Evolutionary conservation across 2,797 vertebrate genomes (phyloP).

Genomic region (Petrocephalus schoutedeni): DNA sequence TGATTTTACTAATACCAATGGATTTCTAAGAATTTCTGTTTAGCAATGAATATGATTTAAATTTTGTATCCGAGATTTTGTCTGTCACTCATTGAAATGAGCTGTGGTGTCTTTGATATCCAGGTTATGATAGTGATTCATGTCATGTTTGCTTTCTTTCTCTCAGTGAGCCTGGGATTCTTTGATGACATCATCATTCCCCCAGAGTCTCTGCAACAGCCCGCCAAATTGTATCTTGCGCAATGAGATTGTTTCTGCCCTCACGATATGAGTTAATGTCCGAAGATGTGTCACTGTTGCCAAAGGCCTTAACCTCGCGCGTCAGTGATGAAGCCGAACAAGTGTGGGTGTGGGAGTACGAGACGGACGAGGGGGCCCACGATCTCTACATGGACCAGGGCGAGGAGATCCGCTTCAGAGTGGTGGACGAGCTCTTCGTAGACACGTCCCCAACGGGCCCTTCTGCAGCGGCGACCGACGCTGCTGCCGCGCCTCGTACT

Average conservation of each 20-base stretch:
- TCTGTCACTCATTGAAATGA: neutral
- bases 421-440: conserved; percentile 85
- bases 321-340: conserved; percentile 89
- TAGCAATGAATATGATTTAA: neutral
- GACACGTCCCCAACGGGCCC: conserved; percentile 94
- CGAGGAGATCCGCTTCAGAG: conserved; percentile 89
- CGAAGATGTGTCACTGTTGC: neutral
- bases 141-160: neutral
- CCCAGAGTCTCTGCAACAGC: conserved; percentile 92
- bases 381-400: conserved; percentile 98
- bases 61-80: neutral
- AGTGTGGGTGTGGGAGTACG: conserved; percentile 98
- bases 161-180: conserved; percentile 88
- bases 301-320: conserved; percentile 44
- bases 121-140: neutral
- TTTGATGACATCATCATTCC: conserved; percentile 94
- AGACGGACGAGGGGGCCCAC: conserved; percentile 93
- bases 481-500: conserved; percentile 30
- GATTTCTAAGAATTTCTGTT: neutral
- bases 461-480: conserved; percentile 54
- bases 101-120: neutral
- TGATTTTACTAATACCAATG: neutral
- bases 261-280: neutral
- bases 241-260: neutral
- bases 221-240: conserved; percentile 95